These are phyloP conservation scores for Venusia cambrica DNA, from an alignment of 2,888 invertebrate genomes.

Conservation along the genomic window DNA sequence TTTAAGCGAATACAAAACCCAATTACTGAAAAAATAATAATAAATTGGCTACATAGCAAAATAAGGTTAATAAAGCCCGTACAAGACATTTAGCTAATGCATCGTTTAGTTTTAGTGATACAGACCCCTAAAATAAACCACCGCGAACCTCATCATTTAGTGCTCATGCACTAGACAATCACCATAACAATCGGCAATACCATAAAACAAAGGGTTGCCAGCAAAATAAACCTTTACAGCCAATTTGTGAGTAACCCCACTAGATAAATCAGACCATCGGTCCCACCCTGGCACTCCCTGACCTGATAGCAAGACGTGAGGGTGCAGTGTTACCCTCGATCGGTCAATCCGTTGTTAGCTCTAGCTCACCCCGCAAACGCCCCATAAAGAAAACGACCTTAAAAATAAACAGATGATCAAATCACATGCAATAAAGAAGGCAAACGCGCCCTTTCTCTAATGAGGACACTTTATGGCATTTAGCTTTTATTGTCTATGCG, in stretches of 20 bases:
- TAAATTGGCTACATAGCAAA: not conserved
- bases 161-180: constrained; percentile 32
- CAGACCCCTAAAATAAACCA: constrained; percentile 14
- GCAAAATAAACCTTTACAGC: constrained; percentile 41
- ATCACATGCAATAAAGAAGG: constrained; percentile 68
- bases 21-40: not conserved
- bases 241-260: constrained; percentile 53
- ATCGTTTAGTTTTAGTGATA: constrained; percentile 6
- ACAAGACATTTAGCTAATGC: constrained; percentile 1
- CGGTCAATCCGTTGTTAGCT: constrained; percentile 52
- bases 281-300: constrained; percentile 59
- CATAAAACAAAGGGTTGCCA: constrained; percentile 32
- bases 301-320: constrained; percentile 60
- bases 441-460: constrained; percentile 74
- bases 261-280: constrained; percentile 65
- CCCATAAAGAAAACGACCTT: constrained; percentile 71
- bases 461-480: constrained; percentile 76
- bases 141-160: constrained; percentile 25
- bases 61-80: not conserved
- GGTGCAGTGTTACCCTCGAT: constrained; percentile 67
- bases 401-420: constrained; percentile 77
- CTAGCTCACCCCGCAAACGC: constrained; percentile 59
- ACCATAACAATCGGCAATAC: constrained; percentile 24
- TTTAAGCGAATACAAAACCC: no score
- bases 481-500: constrained; percentile 70